Conservation (phyloP, 2,113 vertebrate genomes). For the Bolborhynchus lineola region DNA sequence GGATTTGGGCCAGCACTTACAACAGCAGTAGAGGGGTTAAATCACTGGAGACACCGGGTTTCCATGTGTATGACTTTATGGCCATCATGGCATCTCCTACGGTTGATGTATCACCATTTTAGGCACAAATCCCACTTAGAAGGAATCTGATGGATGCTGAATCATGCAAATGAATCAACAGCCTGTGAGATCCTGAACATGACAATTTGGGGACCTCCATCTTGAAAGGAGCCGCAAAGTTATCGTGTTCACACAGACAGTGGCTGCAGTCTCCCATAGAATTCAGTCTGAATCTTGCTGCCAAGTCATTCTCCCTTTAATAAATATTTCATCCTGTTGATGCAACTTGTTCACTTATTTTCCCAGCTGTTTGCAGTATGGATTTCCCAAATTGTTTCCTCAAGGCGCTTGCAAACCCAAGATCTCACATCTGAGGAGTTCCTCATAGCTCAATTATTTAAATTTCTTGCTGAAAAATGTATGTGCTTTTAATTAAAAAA, state of each 20-base stretch:
- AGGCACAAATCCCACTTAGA: not conserved
- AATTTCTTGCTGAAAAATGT: slow-evolving; percentile 53
- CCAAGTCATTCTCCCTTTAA: slow-evolving; percentile 4
- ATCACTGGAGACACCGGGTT: not conserved
- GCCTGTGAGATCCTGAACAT: not conserved
- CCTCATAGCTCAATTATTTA: slow-evolving; percentile 41
- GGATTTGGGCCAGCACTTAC: not conserved
- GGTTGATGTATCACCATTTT: not conserved
- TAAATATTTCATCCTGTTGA: slow-evolving; percentile 56
- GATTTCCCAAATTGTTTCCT: slow-evolving; percentile 58
- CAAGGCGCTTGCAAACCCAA: not conserved
- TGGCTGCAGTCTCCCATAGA: not conserved
- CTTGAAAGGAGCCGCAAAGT: not conserved
- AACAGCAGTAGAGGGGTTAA: not conserved
- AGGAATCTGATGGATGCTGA: not conserved
- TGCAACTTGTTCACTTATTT: slow-evolving; percentile 52
- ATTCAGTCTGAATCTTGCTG: not conserved
- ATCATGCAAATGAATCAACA: slow-evolving; percentile 7
- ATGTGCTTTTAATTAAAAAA: slow-evolving; percentile 28
- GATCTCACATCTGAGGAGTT: slow-evolving; percentile 13
- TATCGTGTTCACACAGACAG: not conserved
- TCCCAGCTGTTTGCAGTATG: slow-evolving; percentile 36
- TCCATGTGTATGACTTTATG: not conserved
- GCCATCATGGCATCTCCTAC: not conserved
- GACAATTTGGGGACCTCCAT: not conserved